These are phyloP conservation scores for Bombus sylvicola DNA, from an alignment of 1,140 invertebrate genomes.

Conservation along the genomic window DNA sequence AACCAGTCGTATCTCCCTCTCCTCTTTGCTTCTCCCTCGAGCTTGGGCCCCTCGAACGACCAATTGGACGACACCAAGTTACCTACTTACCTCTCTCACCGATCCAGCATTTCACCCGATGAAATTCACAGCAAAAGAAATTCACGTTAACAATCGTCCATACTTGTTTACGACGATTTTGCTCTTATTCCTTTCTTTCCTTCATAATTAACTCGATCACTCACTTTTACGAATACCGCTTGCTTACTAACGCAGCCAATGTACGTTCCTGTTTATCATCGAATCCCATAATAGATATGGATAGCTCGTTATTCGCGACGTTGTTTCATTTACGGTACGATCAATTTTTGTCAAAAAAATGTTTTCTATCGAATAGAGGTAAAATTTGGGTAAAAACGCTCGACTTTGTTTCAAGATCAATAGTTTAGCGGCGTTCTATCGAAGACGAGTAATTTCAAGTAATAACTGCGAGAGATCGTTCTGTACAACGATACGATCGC, in stretches of 20 bases:
- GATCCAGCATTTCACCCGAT: slow-evolving; percentile 28
- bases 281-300: neutral
- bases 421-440: no score
- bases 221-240: no score
- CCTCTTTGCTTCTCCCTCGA: slow-evolving; percentile 15
- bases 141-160: neutral
- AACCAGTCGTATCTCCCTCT: slow-evolving; percentile 50
- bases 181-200: neutral
- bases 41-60: neutral
- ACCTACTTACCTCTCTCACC: slow-evolving; percentile 1
- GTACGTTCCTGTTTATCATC: no score
- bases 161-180: no score
- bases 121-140: neutral
- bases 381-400: no score
- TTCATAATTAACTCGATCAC: neutral
- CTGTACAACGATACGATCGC: no score
- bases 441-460: neutral
- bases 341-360: no score
- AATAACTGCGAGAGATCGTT: neutral
- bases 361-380: no score
- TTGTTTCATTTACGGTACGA: no score
- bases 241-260: neutral
- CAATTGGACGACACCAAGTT: slow-evolving; percentile 16
- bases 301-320: no score
- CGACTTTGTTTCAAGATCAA: neutral